Evolutionary conservation across 2,888 invertebrate species (phyloP).

Genomic region (Eupithecia centaureata): DNA sequence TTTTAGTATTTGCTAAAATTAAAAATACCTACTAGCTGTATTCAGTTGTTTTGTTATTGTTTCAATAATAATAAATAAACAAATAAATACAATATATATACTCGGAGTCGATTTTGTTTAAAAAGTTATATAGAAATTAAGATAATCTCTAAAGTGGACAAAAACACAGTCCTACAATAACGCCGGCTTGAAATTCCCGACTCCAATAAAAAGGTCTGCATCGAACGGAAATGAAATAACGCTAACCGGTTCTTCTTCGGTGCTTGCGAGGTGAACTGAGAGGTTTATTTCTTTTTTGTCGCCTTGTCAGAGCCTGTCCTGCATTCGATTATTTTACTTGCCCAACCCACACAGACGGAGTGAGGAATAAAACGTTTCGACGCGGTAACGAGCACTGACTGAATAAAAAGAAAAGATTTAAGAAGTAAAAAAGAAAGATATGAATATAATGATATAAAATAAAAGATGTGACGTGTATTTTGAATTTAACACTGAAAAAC

Average conservation of each 20-base stretch:
- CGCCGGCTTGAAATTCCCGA: constrained; percentile 47
- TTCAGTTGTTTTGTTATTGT: too few species aligned
- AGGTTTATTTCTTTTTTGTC: constrained; percentile 63
- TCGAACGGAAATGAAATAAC: constrained; percentile 83
- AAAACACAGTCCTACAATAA: constrained; percentile 39
- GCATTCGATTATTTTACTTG: constrained; percentile 44
- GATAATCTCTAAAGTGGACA: constrained; percentile 18
- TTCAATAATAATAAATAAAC: too few species aligned
- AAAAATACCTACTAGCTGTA: too few species aligned
- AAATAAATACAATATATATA: too few species aligned
- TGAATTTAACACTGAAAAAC: background rate
- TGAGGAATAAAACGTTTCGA: constrained; percentile 6
- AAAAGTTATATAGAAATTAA: background rate
- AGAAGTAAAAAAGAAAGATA: too few species aligned
- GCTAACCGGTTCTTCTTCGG: constrained; percentile 77
- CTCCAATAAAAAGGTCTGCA: constrained; percentile 76
- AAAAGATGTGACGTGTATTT: background rate
- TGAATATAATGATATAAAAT: too few species aligned
- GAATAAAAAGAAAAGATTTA: constrained; percentile 1
- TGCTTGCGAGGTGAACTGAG: constrained; percentile 60
- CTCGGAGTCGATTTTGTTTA: background rate
- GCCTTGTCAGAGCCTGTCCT: constrained; percentile 50
- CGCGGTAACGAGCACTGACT: constrained; percentile 1
- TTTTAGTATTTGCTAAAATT: too few species aligned
- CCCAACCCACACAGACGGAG: constrained; percentile 14